Percentiles rank a stretch among this genome's conserved stretches.
These are phyloP conservation scores for Pempheris klunzingeri DNA, from an alignment of 2,797 vertebrate species.

Conservation along the genomic window DNA sequence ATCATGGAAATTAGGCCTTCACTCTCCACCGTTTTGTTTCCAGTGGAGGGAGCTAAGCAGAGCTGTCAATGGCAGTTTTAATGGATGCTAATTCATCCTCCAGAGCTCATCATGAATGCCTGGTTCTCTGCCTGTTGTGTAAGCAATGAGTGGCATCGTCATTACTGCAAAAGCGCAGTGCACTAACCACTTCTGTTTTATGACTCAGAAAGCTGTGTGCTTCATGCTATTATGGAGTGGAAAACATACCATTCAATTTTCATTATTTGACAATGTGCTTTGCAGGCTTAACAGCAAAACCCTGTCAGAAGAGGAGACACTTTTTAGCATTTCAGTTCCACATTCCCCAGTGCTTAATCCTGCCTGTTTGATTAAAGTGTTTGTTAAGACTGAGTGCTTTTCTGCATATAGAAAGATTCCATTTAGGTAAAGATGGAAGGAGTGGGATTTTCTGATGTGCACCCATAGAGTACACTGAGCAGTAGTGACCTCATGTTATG, in stretches of 20 bases:
- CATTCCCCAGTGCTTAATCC: conserved; percentile 38
- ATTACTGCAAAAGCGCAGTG: conserved; percentile 60
- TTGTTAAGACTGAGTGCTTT: conserved; percentile 36
- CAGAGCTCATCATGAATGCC: conserved; percentile 71
- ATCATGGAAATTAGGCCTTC: conserved; percentile 72
- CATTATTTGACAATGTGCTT: conserved; percentile 63
- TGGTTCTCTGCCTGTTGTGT: conserved; percentile 66
- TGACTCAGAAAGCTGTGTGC: conserved; percentile 64
- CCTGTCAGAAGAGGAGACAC: conserved; percentile 11
- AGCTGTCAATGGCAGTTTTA: conserved; percentile 71
- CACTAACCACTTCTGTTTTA: conserved; percentile 74
- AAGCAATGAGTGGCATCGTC: conserved; percentile 73
- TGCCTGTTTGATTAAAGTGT: conserved; percentile 49
- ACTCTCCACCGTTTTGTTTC: conserved; percentile 63
- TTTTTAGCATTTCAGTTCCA: conserved; percentile 38
- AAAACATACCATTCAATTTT: conserved; percentile 66
- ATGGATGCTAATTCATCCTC: conserved; percentile 78
- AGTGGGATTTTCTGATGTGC: conserved; percentile 22
- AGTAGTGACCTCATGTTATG: background rate
- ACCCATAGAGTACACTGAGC: conserved; percentile 3
- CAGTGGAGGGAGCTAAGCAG: conserved; percentile 61
- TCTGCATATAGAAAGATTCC: conserved; percentile 57
- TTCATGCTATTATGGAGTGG: conserved; percentile 50
- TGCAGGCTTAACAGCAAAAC: conserved; percentile 45
- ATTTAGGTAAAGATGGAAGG: conserved; percentile 39